Base-by-base conservation (phyloP, 2,797 vertebrate species). In the Protosalanx chinensis region DNA sequence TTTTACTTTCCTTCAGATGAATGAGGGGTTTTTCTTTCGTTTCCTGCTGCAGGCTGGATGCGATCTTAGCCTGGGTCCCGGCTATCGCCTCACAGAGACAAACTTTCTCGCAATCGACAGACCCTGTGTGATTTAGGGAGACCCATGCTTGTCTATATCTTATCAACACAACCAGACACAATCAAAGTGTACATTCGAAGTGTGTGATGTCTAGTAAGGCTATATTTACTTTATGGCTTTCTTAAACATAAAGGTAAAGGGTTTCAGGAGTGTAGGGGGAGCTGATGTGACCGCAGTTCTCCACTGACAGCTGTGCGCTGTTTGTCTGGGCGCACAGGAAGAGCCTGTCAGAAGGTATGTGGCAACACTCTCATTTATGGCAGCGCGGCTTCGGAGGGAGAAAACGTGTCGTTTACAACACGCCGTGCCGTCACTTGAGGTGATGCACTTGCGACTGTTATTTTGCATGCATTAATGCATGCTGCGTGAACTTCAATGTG, bases 11-110 rank as follows among this genome's bases (percentile, higher is more conserved):
- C 76, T 74, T 82, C 71, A 74, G 32, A 68, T 72, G 58, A 82
- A 81, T 78, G 76, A 81, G 65, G 53, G 75, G 76, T 49, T 81
- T 68, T 68, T 81, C 77, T 77, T 84, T 79, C 60, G 76, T 83
- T 61, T 81, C 64, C 79, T 75, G 73, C 71, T 73, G 72, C 72
- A 72, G 72, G 71, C 79, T 76, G 80, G 67, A 72, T 82, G 74
- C 67, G 69, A 70, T 71, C 71, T 73, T 57, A 35, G 70, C 68
- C 73, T 65, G 63, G 68, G 6, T 75, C 30, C 33, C 63, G 65
- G 27, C 12, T 46, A 56, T 32, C 20, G 71, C 32, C 76, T 73
- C 46, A 67, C 49, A 1, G 29, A 56, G 13, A 41, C 5, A 1
- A 12, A 23, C 23, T 20, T 49, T 27, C 20, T 10, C 64, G 10